A percentile compares a stretch with the other conserved stretches of the same genome.
These are phyloP conservation scores for Pinna nobilis DNA, from an alignment of 1,140 invertebrate genomes.

Conservation along the genomic window DNA sequence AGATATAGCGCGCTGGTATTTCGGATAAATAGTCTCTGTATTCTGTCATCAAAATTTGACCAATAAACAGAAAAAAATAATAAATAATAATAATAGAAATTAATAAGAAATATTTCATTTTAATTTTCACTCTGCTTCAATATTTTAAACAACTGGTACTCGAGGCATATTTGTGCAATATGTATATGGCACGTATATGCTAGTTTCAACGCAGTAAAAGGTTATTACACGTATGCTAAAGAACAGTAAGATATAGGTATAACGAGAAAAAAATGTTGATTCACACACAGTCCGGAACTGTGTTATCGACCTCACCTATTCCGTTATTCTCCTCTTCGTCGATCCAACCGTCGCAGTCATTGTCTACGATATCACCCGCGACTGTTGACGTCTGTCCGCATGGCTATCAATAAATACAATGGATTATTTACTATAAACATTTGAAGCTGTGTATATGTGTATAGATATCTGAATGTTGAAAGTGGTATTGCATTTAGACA, in stretches of 20 bases:
- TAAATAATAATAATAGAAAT: too few relatives aligned
- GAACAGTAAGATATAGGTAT: not conserved
- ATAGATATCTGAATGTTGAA: too few relatives aligned
- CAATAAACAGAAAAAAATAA: too few relatives aligned
- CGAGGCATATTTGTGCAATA: not conserved
- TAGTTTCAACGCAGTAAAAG: not conserved
- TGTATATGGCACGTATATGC: not conserved
- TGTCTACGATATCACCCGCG: slow-evolving; percentile 37
- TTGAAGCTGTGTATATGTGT: too few relatives aligned
- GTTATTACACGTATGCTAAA: not conserved
- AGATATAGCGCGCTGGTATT: too few relatives aligned
- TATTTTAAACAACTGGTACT: not conserved
- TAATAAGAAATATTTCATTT: too few relatives aligned
- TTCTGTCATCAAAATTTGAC: too few relatives aligned
- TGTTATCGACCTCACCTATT: not conserved
- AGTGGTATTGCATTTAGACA: not conserved
- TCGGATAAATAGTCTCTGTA: too few relatives aligned
- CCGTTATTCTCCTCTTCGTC: slow-evolving; percentile 38
- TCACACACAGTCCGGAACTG: not conserved
- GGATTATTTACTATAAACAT: not conserved
- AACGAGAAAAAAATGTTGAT: not conserved
- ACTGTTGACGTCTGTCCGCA: slow-evolving; percentile 7
- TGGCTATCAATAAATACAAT: not conserved
- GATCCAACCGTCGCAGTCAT: slow-evolving; percentile 47
- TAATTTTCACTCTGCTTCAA: not conserved